These are phyloP conservation scores for Apogon hyalosoma DNA, from an alignment of 2,797 vertebrate species.

Conservation along the genomic window DNA sequence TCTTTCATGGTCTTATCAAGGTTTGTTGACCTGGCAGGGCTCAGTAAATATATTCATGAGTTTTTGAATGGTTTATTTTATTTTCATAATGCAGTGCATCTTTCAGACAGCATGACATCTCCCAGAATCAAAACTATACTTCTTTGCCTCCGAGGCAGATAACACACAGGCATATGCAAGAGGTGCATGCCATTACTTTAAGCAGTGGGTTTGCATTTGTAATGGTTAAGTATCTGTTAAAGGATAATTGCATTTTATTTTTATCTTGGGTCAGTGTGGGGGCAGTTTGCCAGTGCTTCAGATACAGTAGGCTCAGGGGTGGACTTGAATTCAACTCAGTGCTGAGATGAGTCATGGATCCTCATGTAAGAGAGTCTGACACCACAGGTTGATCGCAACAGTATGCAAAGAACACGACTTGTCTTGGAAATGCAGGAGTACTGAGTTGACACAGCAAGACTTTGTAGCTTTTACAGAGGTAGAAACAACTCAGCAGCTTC, in stretches of 20 bases:
- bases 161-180: slow-evolving; percentile 31
- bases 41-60: slow-evolving; percentile 71
- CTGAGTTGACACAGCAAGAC: slow-evolving; percentile 16
- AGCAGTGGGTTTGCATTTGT: slow-evolving; percentile 20
- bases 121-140: slow-evolving; percentile 43
- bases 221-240: slow-evolving; percentile 43
- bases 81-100: slow-evolving; percentile 51
- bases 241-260: slow-evolving; percentile 44
- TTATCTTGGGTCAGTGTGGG: slow-evolving; percentile 25
- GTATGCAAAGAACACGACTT: slow-evolving; percentile 30
- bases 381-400: background rate
- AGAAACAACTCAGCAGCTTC: background rate
- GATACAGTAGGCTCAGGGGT: slow-evolving; percentile 14
- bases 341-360: slow-evolving; percentile 23
- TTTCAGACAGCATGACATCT: slow-evolving; percentile 50
- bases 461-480: background rate
- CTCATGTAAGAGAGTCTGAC: background rate
- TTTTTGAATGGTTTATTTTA: slow-evolving; percentile 60
- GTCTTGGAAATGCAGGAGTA: slow-evolving; percentile 20
- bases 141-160: slow-evolving; percentile 38
- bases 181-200: slow-evolving; percentile 35
- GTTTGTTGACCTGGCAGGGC: slow-evolving; percentile 54
- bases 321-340: slow-evolving; percentile 19
- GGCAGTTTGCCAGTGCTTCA: slow-evolving; percentile 15
- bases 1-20: slow-evolving; percentile 56